These are phyloP conservation scores for Chironomus tentans DNA, from an alignment of 2,888 invertebrate genomes.

Conservation along the genomic window DNA sequence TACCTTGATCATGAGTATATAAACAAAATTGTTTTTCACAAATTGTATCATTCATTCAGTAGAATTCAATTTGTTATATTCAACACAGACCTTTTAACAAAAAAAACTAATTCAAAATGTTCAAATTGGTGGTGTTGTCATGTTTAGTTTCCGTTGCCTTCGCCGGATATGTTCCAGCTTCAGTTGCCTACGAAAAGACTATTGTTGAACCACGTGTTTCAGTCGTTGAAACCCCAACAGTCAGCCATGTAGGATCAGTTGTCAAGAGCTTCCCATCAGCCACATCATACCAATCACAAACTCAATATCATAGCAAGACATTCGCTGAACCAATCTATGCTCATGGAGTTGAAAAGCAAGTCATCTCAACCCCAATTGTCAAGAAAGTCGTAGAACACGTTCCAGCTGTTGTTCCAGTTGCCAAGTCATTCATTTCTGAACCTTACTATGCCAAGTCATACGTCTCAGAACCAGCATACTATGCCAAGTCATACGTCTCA, in stretches of 20 bases:
- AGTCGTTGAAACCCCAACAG: conserved; percentile 13
- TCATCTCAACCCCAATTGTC: conserved; percentile 5
- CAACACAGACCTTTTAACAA: conserved; percentile 23
- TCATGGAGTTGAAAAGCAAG: conserved; percentile 20
- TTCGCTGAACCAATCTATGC: conserved; percentile 21
- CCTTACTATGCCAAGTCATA: neutral
- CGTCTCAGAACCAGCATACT: neutral
- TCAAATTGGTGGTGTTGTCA: conserved; percentile 26
- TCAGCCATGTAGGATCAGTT: conserved; percentile 1
- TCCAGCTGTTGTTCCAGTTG: neutral
- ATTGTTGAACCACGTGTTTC: neutral
- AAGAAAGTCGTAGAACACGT: conserved; percentile 14
- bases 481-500: neutral
- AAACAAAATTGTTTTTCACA: conserved; percentile 9
- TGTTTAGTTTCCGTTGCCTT: conserved; percentile 9
- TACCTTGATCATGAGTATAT: conserved; percentile 4
- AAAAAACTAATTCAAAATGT: conserved; percentile 18
- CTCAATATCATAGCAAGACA: conserved; percentile 17
- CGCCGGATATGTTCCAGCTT: conserved; percentile 1
- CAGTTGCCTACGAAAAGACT: neutral
- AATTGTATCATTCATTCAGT: conserved; percentile 19
- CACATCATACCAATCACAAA: neutral
- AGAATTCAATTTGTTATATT: conserved; percentile 17
- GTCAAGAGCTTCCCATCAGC: conserved; percentile 9
- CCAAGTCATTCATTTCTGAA: neutral